Evolutionary conservation across 1,140 invertebrate genomes (phyloP).

Genomic region (Lepidostoma basale): DNA sequence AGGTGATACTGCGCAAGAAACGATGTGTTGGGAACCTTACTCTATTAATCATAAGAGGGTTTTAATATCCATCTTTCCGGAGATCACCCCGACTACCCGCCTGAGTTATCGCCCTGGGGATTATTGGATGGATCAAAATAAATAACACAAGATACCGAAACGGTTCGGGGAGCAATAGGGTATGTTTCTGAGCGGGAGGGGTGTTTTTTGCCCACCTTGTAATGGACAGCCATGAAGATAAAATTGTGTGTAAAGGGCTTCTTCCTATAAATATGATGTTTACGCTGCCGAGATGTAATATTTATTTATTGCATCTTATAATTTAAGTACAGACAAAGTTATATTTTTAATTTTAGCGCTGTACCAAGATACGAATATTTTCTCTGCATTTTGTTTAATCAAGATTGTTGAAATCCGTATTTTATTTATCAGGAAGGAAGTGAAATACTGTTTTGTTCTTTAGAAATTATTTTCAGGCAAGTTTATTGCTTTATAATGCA

Average conservation of each 20-base stretch:
- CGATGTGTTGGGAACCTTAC: conserved; percentile 35
- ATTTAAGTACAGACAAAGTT: too few relatives aligned
- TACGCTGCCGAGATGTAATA: too few relatives aligned
- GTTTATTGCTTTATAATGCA: too few relatives aligned
- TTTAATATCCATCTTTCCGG: conserved; percentile 46
- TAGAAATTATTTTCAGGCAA: too few relatives aligned
- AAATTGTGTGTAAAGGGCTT: conserved; percentile 6
- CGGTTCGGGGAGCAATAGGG: background rate
- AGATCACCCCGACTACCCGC: conserved; percentile 31
- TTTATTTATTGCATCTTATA: too few relatives aligned
- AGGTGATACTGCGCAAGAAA: conserved; percentile 14
- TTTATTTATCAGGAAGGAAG: too few relatives aligned
- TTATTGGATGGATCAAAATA: conserved; percentile 46
- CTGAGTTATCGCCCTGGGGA: conserved; percentile 35
- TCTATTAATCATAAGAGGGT: conserved; percentile 46
- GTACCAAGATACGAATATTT: too few relatives aligned
- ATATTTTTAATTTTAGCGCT: too few relatives aligned
- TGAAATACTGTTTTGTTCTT: too few relatives aligned
- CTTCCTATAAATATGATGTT: background rate
- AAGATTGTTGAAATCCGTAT: too few relatives aligned
- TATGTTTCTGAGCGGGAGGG: background rate
- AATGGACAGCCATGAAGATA: conserved; percentile 38
- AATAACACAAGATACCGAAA: conserved; percentile 42
- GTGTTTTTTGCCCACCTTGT: conserved; percentile 16
- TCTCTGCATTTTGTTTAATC: too few relatives aligned